Evolutionary conservation across 2,888 invertebrate species (phyloP).

Genomic region (Argyresthia albistria): DNA sequence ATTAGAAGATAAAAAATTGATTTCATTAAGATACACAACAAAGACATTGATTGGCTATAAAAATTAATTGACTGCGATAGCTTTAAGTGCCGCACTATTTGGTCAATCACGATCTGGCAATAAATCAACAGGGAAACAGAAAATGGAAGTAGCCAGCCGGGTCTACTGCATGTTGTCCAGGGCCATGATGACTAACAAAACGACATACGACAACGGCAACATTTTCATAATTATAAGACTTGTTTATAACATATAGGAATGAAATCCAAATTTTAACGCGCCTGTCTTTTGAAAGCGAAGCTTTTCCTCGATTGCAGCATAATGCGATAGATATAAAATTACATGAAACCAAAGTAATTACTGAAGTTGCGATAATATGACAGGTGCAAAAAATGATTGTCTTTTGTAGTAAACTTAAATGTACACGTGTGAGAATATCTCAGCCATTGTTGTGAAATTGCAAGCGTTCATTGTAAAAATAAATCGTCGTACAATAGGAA

Average conservation of each 20-base stretch:
- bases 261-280: too few relatives aligned
- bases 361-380: background rate
- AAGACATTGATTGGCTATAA: constrained; percentile 7
- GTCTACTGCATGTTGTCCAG: too few relatives aligned
- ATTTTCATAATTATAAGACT: too few relatives aligned
- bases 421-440: constrained; percentile 49
- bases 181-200: too few relatives aligned
- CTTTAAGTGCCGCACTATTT: constrained; percentile 4
- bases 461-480: constrained; percentile 43
- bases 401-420: background rate
- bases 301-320: too few relatives aligned
- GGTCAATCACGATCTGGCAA: too few relatives aligned
- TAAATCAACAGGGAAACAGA: too few relatives aligned
- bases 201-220: too few relatives aligned
- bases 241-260: too few relatives aligned
- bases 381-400: background rate
- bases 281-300: too few relatives aligned
- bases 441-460: constrained; percentile 53
- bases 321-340: too few relatives aligned
- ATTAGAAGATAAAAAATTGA: constrained; percentile 4
- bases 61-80: constrained; percentile 9
- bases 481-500: constrained; percentile 44
- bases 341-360: background rate
- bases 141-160: too few relatives aligned
- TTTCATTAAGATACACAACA: constrained; percentile 1